These are phyloP conservation scores for Menidia beryllina DNA, from an alignment of 2,113 vertebrate species.

Conservation along the genomic window DNA sequence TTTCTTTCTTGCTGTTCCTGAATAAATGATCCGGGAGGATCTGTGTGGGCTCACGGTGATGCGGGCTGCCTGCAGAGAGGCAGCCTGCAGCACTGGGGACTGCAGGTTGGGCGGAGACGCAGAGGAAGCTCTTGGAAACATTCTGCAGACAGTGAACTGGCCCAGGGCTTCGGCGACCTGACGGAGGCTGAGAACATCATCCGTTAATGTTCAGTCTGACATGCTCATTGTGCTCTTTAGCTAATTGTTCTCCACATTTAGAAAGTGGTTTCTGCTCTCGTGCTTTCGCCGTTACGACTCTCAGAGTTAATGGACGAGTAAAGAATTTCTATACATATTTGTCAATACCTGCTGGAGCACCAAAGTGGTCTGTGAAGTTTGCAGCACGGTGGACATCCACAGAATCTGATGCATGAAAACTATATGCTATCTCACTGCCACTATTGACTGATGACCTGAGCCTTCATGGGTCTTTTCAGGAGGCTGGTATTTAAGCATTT, in stretches of 20 bases:
- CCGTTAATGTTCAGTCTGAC: neutral
- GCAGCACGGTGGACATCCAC: neutral
- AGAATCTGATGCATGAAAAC: too few relatives aligned
- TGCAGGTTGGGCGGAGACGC: conserved; percentile 27
- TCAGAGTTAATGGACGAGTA: neutral
- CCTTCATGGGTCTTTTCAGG: too few relatives aligned
- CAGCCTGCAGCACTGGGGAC: conserved; percentile 39
- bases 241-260: too few relatives aligned
- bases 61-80: conserved; percentile 42
- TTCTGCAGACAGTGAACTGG: conserved; percentile 3
- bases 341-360: neutral
- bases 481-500: too few relatives aligned
- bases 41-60: conserved; percentile 21
- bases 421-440: too few relatives aligned
- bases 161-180: neutral
- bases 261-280: too few relatives aligned
- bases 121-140: conserved; percentile 33
- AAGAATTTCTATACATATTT: neutral
- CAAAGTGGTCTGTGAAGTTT: neutral
- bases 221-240: neutral
- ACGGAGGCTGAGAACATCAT: neutral
- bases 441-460: too few relatives aligned
- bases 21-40: conserved; percentile 66
- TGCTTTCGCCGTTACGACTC: too few relatives aligned
- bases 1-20: conserved; percentile 55